Evolutionary conservation across 2,113 vertebrate species (phyloP).

Genomic region (Rhea americana): DNA sequence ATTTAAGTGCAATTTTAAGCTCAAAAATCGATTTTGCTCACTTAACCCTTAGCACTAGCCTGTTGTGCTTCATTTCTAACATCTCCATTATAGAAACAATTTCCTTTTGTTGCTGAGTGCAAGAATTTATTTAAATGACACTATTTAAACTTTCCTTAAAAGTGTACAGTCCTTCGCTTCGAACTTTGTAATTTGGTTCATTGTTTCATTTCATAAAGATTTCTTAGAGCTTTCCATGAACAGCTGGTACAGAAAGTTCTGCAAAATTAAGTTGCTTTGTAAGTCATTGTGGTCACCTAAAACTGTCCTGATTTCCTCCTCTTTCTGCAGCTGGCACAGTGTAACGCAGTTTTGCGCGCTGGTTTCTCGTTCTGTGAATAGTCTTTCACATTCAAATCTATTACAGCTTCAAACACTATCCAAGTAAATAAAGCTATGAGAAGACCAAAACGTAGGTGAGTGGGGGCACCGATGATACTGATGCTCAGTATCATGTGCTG

Average conservation of each 20-base stretch:
- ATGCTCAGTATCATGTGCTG: background rate
- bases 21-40: background rate
- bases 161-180: background rate
- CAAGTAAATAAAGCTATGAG: background rate
- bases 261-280: background rate
- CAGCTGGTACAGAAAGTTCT: background rate
- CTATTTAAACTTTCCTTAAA: background rate
- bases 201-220: background rate
- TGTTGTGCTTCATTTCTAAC: background rate
- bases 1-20: background rate
- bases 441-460: no score
- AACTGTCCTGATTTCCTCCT: background rate
- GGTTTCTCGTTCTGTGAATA: background rate
- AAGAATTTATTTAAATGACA: background rate
- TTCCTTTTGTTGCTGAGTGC: background rate
- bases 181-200: background rate
- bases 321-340: background rate
- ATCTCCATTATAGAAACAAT: no score
- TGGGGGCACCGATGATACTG: background rate
- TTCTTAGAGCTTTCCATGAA: background rate
- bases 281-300: background rate
- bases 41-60: background rate
- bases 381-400: background rate
- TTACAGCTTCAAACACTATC: background rate
- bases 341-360: rapidly evolving